Base-by-base conservation (phyloP, 2,797 vertebrate species). In the Pyrocephalus nanus region DNA sequence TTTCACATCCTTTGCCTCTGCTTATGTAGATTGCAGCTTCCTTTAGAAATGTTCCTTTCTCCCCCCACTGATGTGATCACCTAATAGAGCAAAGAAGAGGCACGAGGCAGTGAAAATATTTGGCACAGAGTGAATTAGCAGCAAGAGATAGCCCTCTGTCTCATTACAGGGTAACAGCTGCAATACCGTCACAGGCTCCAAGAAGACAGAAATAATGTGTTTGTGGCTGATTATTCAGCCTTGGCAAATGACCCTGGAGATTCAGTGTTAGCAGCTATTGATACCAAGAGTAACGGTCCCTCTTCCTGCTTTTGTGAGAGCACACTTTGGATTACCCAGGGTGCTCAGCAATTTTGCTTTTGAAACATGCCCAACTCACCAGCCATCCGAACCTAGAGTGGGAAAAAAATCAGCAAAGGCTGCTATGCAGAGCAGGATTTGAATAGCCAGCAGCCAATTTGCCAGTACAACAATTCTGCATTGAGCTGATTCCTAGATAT, bases 141-240 rank as follows among this genome's bases (percentile, higher is more conserved):
- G 80, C 88, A 65, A 93, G 88, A 81, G 88, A 65, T 55, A 72
- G 64, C 60, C 61, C 50, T 77, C 87, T 76, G 72, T 90, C 86
- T 88, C 92, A 94, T 94, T 83, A 17, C 29, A 78, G 89, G 76
- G 48, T 95, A 97, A 93, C 97, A 97, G 95, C 93, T 97, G 91
- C 88, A 79, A 51, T 53, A 61, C 90, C 8, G 1, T 90, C 76
- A 54, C 71, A 32, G 76, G 76, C 91, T 93, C 86, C 1, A 5
- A 73, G 92, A 95, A 91, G 89, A 92, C 91, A 93, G 85, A 75
- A 96, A 95, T 89, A 86, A 90, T 90, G 88, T 88, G 88, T 95
- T 61, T 78, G 72, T 64, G 88, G 71, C 72, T 78, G 62, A 90
- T 93, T 97, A 91, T 95, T 96, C 93, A 95, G 94, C 92, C 53